A percentile compares a stretch with the other conserved stretches of the same genome.
Conservation (phyloP, 1,140 invertebrate genomes). For the Aphelinus atriplicis region DNA sequence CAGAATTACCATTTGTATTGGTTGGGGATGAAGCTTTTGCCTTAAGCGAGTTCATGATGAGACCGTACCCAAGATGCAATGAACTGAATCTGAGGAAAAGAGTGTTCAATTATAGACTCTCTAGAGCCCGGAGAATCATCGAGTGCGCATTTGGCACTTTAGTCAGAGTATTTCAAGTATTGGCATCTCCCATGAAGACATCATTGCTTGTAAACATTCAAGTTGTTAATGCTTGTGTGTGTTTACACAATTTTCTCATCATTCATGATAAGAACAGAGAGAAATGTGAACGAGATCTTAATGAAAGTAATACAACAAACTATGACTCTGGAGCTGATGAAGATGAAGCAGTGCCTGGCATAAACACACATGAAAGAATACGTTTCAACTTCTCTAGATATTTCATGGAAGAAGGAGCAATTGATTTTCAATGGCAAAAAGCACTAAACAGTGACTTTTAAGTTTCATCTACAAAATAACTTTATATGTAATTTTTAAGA, state of each 20-base stretch:
- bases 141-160: conserved; percentile 18
- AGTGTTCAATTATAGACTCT: conserved; percentile 10
- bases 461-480: no score
- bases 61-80: conserved; percentile 2
- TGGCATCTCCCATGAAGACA: neutral
- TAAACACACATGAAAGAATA: neutral
- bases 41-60: conserved; percentile 3
- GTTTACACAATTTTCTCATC: conserved; percentile 9
- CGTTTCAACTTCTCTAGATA: neutral
- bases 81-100: neutral
- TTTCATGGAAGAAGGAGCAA: neutral
- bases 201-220: no score
- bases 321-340: neutral
- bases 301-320: neutral
- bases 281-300: neutral
- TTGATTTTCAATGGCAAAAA: neutral
- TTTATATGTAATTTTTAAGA: no score
- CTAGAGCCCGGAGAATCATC: conserved; percentile 4
- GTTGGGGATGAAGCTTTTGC: conserved; percentile 18
- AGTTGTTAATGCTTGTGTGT: conserved; percentile 5
- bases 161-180: neutral
- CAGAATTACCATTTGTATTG: neutral
- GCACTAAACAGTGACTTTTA: neutral
- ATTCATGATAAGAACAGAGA: neutral
- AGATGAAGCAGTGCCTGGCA: neutral